Base-by-base conservation (phyloP, 2,888 invertebrate genomes). In the Cantharis lateralis region DNA sequence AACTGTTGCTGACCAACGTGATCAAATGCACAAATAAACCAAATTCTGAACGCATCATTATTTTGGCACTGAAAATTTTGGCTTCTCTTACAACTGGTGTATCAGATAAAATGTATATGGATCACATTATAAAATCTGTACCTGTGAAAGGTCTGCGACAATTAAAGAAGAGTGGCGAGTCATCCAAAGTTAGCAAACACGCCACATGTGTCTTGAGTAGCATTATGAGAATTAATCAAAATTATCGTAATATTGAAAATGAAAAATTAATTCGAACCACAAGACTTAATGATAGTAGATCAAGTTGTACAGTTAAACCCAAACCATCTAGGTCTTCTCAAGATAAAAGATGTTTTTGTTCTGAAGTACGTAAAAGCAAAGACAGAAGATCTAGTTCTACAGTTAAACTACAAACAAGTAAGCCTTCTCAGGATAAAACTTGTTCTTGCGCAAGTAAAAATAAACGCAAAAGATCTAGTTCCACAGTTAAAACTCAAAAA, bases 51-150 rank as follows among this genome's bases (percentile, higher is more conserved):
- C 70, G 66, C 16, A 76, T 76, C 15, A 68, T 73, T 10, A 62
- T 62, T 18, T 68, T 76, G 18, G 76, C 73, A 9, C n/a, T 76
- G 13, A 73, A 70, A 73, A 62, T 76, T 15, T 20, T 76, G 7
- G 20, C 11, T 11, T 20, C 16, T 2, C 48, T 76, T 3, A 75
- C 75, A n/a, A 62, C 28, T 11, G 28, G 62, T 7, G 32, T 48
- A 2, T n/a, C 68, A 0, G 66, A 71, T 48, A 10, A 72, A 16
- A 4, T 28, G 3, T 72, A 75, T 18, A 28, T 71, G 15, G 18
- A 68, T 18, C 15, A 75, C 15, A 11, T 70, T 13, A 26, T 63
- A 7, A 61, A n/a, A n/a, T 16, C 28, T 13, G 0, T 74, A 15
- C 74, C 74, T 5, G 3, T 70, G 4, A 32, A 20, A 48, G 13